Evolutionary conservation across 1,140 invertebrate species (phyloP), one percentile per base, ranked within the genome.

Genomic region (Whitmania pigra): DNA sequence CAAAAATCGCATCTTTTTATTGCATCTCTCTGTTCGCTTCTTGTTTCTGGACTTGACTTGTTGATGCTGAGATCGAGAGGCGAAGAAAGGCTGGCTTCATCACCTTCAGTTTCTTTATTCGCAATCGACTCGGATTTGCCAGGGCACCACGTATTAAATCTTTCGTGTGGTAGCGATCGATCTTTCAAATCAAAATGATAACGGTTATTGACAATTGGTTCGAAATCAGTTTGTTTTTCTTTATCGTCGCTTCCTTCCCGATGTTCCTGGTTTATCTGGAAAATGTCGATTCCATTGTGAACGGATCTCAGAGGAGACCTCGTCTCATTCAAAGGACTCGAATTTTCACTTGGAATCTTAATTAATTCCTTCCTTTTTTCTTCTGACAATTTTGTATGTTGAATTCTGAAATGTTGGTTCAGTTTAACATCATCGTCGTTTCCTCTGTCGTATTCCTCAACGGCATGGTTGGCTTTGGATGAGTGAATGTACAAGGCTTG

Each of bases 1-100:
- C 95, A 98, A 79, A 89, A 89, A 43, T 87, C 84, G 78, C 94
- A 98, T 72, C 36, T 40, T 49, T 49, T 49, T 7, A 49, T 1
- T 17, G 43, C 9, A 49, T 49, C 43, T 49, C 13, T 49, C 43
- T 49, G 43, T 49, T 49, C 43, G 43, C 43, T 49, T 49, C 43
- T 49, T 13, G 2, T 49, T 49, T 49, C 43, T 49, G 43, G 43
- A 49, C 43, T 15, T 17, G 43, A 49, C 13, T 49, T 49, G 43
- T 49, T 49, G 43, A 49, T 11, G 43, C 43, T 49, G 43, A 49
- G 43, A 49, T 49, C 43, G 43, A 49, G 43, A 49, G 43, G 43
- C 9, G 15, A 49, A 49, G 43, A 15, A 49, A 49, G 43, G 15
- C 15, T 49, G 43, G 43, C 9, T 49, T 49, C 43, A 17, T 49